A percentile compares a stretch with the other conserved stretches of the same genome.
Evolutionary conservation across 2,888 invertebrate genomes (phyloP).

Genomic region (Caenorhabditis sinica): DNA sequence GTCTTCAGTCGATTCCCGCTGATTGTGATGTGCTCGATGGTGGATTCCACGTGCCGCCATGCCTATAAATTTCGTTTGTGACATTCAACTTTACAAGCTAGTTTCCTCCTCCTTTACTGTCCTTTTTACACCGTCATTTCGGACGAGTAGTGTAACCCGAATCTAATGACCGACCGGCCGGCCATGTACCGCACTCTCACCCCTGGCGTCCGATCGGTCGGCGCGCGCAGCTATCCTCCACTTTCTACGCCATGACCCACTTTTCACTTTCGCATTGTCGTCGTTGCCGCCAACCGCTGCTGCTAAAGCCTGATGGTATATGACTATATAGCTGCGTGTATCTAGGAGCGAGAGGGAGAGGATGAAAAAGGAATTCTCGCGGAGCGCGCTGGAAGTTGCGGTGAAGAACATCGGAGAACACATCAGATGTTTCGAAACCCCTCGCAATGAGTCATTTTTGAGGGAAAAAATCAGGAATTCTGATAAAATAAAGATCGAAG

Average conservation of each 20-base stretch:
- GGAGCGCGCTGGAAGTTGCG: slow-evolving; percentile 24
- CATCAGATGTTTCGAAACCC: not conserved
- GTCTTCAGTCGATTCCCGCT: slow-evolving; percentile 73
- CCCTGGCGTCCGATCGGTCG: slow-evolving; percentile 3
- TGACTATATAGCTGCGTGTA: slow-evolving; percentile 32
- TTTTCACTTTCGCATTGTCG: slow-evolving; percentile 51
- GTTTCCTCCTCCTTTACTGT: slow-evolving; percentile 15
- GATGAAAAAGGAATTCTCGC: not conserved
- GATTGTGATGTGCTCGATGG: slow-evolving; percentile 69
- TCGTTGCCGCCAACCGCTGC: slow-evolving; percentile 8
- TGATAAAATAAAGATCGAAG: not conserved
- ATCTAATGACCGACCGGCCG: slow-evolving; percentile 29
- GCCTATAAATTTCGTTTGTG: slow-evolving; percentile 47
- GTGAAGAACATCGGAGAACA: slow-evolving; percentile 7
- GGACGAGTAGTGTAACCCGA: slow-evolving; percentile 29
- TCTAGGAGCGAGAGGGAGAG: not conserved
- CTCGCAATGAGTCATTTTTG: slow-evolving; percentile 1
- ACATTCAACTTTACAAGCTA: slow-evolving; percentile 33
- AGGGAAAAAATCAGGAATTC: not conserved
- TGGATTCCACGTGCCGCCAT: slow-evolving; percentile 46
- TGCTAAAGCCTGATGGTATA: slow-evolving; percentile 45
- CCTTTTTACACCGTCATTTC: slow-evolving; percentile 22
- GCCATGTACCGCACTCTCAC: slow-evolving; percentile 38
- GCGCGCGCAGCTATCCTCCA: slow-evolving; percentile 27
- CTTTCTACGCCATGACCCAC: slow-evolving; percentile 56